Evolutionary conservation across 2,113 vertebrate species (phyloP).

Genomic region (Calidris pygmaea): DNA sequence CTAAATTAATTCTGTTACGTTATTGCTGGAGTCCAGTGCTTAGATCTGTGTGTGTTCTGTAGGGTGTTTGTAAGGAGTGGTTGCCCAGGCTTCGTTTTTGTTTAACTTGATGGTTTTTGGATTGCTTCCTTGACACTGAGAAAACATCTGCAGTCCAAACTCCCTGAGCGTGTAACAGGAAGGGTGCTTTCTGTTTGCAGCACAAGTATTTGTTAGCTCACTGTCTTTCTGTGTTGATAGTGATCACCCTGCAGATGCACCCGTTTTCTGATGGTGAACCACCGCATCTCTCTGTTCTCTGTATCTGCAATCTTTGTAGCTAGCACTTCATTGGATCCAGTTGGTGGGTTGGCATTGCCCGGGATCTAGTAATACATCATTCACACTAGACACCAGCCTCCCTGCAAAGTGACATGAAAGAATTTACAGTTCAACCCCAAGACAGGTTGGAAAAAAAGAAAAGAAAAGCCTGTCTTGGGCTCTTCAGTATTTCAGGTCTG

Average conservation of each 20-base stretch:
- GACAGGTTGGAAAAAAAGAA: not conserved
- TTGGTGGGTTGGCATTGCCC: not conserved
- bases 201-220: not conserved
- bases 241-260: fast-evolving
- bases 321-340: fast-evolving
- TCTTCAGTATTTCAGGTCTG: not conserved
- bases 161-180: not conserved
- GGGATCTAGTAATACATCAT: not conserved
- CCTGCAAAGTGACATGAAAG: not conserved
- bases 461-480: not conserved
- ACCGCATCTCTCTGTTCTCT: fast-evolving
- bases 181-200: not conserved
- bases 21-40: not conserved
- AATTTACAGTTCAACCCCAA: not conserved
- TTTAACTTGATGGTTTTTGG: not conserved
- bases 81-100: not conserved
- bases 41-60: not conserved
- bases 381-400: not conserved
- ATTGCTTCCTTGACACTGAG: not conserved
- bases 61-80: not conserved
- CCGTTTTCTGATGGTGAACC: not conserved
- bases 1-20: fast-evolving
- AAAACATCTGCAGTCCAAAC: not conserved
- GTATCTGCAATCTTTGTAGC: fast-evolving
- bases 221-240: not conserved